phyloP scores from a whole-genome alignment of 2,113 vertebrate genomes.

The Oophaga pumilio region DNA sequence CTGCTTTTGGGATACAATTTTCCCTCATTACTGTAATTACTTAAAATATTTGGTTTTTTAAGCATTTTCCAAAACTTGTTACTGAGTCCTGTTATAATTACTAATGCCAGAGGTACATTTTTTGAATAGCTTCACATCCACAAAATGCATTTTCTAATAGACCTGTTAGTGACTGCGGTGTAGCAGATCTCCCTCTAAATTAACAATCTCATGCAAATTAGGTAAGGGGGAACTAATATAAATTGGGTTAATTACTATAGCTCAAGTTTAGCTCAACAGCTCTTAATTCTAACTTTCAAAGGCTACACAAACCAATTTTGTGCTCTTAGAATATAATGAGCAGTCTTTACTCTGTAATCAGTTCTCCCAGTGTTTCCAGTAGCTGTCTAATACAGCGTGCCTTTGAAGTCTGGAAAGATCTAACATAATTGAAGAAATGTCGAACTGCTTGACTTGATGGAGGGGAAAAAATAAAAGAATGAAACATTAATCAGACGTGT shows the following conservation, averaged over 20 bases:
- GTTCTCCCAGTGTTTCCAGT: conserved; percentile 71
- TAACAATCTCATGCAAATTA: conserved; percentile 75
- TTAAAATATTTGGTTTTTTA: conserved; percentile 58
- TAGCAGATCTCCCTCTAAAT: conserved; percentile 72
- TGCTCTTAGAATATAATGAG: conserved; percentile 85
- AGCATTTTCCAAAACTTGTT: conserved; percentile 53
- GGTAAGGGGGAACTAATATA: conserved; percentile 77
- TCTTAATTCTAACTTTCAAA: conserved; percentile 84
- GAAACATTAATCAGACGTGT: conserved; percentile 85
- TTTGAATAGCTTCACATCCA: conserved; percentile 51
- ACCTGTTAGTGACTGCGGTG: conserved; percentile 53
- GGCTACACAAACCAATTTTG: conserved; percentile 84
- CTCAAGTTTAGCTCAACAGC: conserved; percentile 78
- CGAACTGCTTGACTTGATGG: conserved; percentile 83
- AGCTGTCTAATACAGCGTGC: conserved; percentile 80
- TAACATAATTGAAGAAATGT: conserved; percentile 88
- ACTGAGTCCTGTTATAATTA: conserved; percentile 49
- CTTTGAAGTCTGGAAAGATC: conserved; percentile 84
- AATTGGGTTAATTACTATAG: conserved; percentile 82
- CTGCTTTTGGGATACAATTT: conserved; percentile 50
- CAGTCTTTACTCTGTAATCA: conserved; percentile 86
- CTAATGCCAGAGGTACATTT: conserved; percentile 53
- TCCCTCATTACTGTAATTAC: conserved; percentile 53
- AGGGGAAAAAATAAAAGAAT: conserved; percentile 85
- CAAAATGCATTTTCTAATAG: conserved; percentile 58